Evolutionary conservation across 2,888 invertebrate genomes (phyloP), one percentile per base, ranked within the genome.

Genomic region (Sycophila texana): DNA sequence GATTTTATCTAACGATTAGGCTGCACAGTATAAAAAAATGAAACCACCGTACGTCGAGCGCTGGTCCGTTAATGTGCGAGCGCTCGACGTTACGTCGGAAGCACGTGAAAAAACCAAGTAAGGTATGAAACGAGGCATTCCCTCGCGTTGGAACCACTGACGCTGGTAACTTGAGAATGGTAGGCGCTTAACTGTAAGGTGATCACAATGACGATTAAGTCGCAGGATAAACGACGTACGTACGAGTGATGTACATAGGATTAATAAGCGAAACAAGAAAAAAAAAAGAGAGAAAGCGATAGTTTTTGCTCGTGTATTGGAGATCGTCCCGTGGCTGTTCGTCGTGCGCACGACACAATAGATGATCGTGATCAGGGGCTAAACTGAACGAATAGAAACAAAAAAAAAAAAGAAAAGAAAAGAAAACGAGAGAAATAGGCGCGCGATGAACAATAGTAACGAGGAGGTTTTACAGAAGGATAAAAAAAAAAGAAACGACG

Each of bases 1-100:
- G 89, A 89, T 88, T 87, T 86, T 86, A 87, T 87, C 87, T 86
- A 87, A 86, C 79, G 80, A 77, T 83, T 81, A 83, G 83, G 75
- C 65, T 71, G 74, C 55, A 77, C 72, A 55, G 53, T 49, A 80
- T 53, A 60, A 81, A 49, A 55, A 39, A 79, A 57, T 4, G 63
- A 61, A 61, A 61, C 61, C 39, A 7, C 10, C 63, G 72, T 77
- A 30, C 16, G 39, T 67, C 51, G 68, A 49, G 63, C 47, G 51
- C 22, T 63, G 67, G 49, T 18, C 13, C 22, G 55, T 26, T 49
- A 61, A 51, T 10, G 58, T 13, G 16, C 58, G 58, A 39, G 61
- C 58, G 57, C 30, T 16, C 7, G 67, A 58, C 26, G n/a, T 26
- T 61, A 61, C 30, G 18, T 47, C 20, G 76, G 66, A 49, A 30